Percentiles rank a stretch among this genome's conserved stretches.
Evolutionary conservation across 2,888 invertebrate species (phyloP).

Genomic region (Sarcophaga caerulescens): DNA sequence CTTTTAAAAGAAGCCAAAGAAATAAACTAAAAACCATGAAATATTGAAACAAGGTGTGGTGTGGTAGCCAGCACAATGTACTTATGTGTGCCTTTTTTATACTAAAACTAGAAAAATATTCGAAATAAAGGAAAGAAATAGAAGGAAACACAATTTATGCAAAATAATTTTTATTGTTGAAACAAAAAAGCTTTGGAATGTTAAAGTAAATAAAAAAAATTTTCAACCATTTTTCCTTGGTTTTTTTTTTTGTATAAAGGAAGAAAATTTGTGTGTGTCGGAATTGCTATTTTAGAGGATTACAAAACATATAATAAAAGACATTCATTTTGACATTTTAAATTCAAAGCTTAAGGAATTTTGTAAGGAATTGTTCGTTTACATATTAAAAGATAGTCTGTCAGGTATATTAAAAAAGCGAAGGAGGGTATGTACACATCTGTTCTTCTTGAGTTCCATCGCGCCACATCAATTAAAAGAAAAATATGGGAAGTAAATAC

Average conservation of each 20-base stretch:
- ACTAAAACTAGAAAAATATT: neutral
- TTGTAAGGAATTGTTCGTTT: neutral
- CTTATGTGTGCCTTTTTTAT: neutral
- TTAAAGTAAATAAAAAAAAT: neutral
- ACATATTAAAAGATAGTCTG: too few relatives aligned
- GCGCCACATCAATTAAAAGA: too few relatives aligned
- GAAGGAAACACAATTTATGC: slow-evolving; percentile 32
- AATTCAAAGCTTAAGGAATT: neutral
- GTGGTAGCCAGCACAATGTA: neutral
- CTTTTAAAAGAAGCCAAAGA: neutral
- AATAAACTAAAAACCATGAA: neutral
- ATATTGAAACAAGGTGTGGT: slow-evolving; percentile 23
- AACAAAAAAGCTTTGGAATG: neutral
- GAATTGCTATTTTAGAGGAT: too few relatives aligned
- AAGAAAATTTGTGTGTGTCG: too few relatives aligned
- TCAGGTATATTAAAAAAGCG: too few relatives aligned
- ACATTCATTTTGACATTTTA: neutral
- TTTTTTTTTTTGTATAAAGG: too few relatives aligned
- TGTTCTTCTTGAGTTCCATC: too few relatives aligned
- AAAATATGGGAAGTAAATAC: too few relatives aligned
- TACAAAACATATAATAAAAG: neutral
- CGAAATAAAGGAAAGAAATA: neutral
- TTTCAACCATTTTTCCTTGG: too few relatives aligned
- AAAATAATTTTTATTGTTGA: slow-evolving; percentile 47
- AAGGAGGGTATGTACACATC: too few relatives aligned